phyloP scores from a whole-genome alignment of 1,140 invertebrate species.

The Myzus persicae region DNA sequence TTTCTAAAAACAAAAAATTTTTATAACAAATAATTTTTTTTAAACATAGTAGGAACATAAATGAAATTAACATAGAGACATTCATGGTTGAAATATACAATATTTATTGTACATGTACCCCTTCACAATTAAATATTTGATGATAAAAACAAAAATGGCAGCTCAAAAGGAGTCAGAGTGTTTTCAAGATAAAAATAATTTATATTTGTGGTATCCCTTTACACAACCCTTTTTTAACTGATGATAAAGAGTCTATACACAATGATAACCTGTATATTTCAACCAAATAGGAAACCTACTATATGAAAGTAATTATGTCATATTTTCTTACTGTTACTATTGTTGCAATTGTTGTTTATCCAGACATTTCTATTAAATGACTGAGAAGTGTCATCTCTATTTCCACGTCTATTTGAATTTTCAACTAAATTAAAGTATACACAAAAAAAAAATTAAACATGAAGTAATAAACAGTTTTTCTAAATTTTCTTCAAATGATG shows the following conservation, averaged over 20 bases:
- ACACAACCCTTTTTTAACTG: no score
- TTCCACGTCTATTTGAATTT: constrained; percentile 32
- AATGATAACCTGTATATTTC: background rate
- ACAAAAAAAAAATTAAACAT: background rate
- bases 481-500: background rate
- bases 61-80: background rate
- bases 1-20: constrained; percentile 34
- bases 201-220: no score
- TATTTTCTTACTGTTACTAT: constrained; percentile 40
- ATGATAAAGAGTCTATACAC: no score
- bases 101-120: no score
- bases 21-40: background rate
- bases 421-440: constrained; percentile 42
- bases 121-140: no score
- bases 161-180: no score
- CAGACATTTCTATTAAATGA: constrained; percentile 41
- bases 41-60: background rate
- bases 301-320: background rate
- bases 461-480: background rate
- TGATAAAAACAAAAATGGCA: no score
- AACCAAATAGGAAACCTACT: background rate
- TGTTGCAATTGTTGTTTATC: constrained; percentile 36
- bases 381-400: background rate
- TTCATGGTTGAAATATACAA: no score
- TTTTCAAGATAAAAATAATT: no score